These are phyloP conservation scores for Odontomyia ornata DNA, from an alignment of 2,888 invertebrate species.

Conservation along the genomic window DNA sequence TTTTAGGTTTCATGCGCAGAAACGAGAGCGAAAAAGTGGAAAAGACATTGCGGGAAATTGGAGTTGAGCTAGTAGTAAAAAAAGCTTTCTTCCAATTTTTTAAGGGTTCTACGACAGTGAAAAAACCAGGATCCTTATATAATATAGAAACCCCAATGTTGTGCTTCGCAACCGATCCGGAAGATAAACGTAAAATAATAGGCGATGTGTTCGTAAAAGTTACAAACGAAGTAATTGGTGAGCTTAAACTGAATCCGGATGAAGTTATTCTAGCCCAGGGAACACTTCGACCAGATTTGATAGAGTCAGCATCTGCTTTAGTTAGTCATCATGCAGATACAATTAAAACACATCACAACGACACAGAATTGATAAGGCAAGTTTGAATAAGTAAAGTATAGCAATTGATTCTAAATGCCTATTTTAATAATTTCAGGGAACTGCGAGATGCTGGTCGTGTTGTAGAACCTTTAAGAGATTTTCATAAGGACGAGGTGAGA, in stretches of 20 bases:
- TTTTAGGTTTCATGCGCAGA: conserved; percentile 87
- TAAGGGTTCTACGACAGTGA: conserved; percentile 84
- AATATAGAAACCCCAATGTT: conserved; percentile 78
- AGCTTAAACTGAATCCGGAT: conserved; percentile 88
- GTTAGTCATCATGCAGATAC: conserved; percentile 90
- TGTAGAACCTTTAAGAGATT: conserved; percentile 97
- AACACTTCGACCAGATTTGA: conserved; percentile 95
- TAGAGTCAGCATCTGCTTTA: conserved; percentile 92
- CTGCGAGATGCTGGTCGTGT: conserved; percentile 81
- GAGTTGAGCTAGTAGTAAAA: conserved; percentile 81
- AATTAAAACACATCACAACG: conserved; percentile 99
- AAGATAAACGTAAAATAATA: conserved; percentile 98
- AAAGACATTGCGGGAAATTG: conserved; percentile 81
- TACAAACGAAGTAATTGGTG: conserved; percentile 87
- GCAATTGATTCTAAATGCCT: not conserved
- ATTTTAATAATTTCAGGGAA: conserved; percentile 63
- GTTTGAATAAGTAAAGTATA: conserved; percentile 50
- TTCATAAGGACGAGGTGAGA: conserved; percentile 98
- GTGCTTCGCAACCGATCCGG: conserved; percentile 88
- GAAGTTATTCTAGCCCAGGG: conserved; percentile 95
- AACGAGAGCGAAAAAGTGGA: conserved; percentile 91
- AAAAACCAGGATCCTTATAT: conserved; percentile 68
- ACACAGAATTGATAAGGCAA: conserved; percentile 90
- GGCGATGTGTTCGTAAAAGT: conserved; percentile 98
- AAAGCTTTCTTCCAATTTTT: conserved; percentile 77